phyloP scores from a whole-genome alignment of 2,888 invertebrate species.

The Herminia tarsipennalis region DNA sequence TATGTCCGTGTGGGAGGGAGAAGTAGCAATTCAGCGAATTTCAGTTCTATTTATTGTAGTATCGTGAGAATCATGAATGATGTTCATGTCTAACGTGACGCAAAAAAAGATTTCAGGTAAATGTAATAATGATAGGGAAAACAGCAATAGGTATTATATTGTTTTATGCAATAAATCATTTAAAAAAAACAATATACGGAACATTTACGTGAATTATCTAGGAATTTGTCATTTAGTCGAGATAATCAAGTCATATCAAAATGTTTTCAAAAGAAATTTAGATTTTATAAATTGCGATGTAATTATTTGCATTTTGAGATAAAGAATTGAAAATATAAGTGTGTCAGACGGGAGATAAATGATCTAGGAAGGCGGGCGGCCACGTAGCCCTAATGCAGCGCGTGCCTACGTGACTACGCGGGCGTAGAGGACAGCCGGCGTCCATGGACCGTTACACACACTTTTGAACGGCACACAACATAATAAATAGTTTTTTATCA shows the following conservation, averaged over 20 bases:
- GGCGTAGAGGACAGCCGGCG: conserved; percentile 50
- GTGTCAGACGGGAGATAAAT: conserved; percentile 29
- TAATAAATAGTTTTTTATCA: conserved; percentile 35
- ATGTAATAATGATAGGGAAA: conserved; percentile 14
- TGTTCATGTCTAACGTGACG: conserved; percentile 20
- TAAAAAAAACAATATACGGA: too few relatives aligned
- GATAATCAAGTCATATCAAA: too few relatives aligned
- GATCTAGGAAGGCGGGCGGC: conserved; percentile 45
- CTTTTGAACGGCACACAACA: conserved; percentile 19
- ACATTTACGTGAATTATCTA: too few relatives aligned
- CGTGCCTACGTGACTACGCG: conserved; percentile 70
- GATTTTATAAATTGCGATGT: too few relatives aligned
- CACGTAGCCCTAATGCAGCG: conserved; percentile 14
- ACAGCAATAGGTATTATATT: not conserved
- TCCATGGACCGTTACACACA: conserved; percentile 57
- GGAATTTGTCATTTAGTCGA: too few relatives aligned
- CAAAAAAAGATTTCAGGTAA: conserved; percentile 32
- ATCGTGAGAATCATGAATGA: conserved; percentile 32
- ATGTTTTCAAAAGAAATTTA: too few relatives aligned
- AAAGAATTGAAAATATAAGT: conserved; percentile 15
- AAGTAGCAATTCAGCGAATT: conserved; percentile 34
- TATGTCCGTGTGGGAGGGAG: conserved; percentile 21
- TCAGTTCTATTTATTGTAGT: conserved; percentile 34
- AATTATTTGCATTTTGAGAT: too few relatives aligned
- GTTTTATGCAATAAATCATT: too few relatives aligned